Conservation (phyloP, 2,797 vertebrate genomes). For the Lithobates pipiens region DNA sequence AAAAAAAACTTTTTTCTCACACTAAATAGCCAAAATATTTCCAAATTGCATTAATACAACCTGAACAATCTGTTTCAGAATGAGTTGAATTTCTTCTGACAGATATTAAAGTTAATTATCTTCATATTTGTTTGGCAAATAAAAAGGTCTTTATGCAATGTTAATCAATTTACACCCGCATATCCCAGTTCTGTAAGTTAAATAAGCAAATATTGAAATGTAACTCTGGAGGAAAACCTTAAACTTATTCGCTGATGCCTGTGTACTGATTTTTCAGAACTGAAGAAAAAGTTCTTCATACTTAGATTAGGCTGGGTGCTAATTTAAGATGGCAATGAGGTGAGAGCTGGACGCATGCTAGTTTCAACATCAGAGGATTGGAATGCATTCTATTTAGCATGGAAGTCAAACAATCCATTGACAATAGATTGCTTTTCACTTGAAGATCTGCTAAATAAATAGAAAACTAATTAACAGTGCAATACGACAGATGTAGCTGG, state of each 20-base stretch:
- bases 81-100: background rate
- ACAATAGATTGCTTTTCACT: slow-evolving; percentile 78
- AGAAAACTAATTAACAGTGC: slow-evolving; percentile 84
- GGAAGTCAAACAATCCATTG: slow-evolving; percentile 80
- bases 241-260: slow-evolving; percentile 62
- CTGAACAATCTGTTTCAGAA: background rate
- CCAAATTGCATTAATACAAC: background rate
- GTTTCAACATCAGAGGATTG: slow-evolving; percentile 81
- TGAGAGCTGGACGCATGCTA: slow-evolving; percentile 76
- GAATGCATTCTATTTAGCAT: slow-evolving; percentile 82
- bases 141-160: background rate
- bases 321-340: slow-evolving; percentile 77
- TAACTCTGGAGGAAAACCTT: slow-evolving; percentile 43
- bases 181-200: background rate
- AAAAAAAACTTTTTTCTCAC: too few species aligned
- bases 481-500: slow-evolving; percentile 70
- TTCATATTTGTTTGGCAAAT: slow-evolving; percentile 9
- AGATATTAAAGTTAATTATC: background rate
- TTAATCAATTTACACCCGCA: background rate
- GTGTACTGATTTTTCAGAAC: slow-evolving; percentile 65
- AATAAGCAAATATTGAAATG: slow-evolving; percentile 15
- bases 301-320: slow-evolving; percentile 73
- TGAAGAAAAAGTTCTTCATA: slow-evolving; percentile 63
- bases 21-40: background rate
- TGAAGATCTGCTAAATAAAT: slow-evolving; percentile 82